Evolutionary conservation across 2,113 vertebrate genomes (phyloP).

Genomic region (Sapajus apella): DNA sequence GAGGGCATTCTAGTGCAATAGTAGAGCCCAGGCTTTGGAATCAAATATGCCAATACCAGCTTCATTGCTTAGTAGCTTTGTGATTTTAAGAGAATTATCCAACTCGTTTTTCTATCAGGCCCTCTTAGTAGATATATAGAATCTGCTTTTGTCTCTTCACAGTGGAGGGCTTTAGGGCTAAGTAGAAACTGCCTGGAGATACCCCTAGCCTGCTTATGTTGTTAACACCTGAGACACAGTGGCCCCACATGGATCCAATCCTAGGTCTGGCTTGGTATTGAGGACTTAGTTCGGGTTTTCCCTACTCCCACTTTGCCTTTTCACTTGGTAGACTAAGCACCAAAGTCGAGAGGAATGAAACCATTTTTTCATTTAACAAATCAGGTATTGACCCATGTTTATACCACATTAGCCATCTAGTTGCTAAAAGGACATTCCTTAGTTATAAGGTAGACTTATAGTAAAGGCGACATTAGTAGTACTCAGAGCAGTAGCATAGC

Average conservation of each 20-base stretch:
- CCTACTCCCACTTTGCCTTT: not conserved
- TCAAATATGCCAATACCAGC: not conserved
- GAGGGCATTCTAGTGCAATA: not conserved
- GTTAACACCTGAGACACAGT: not conserved
- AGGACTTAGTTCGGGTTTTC: conserved; percentile 38
- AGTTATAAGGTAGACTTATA: not conserved
- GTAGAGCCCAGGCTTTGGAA: not conserved
- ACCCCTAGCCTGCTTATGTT: not conserved
- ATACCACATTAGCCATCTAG: not conserved
- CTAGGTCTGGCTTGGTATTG: conserved; percentile 27
- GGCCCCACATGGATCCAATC: not conserved
- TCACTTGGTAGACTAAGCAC: not conserved
- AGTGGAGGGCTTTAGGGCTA: not conserved
- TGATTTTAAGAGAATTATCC: not conserved
- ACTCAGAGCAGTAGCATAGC: not conserved
- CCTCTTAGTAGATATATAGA: not conserved
- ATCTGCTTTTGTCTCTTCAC: conserved; percentile 7
- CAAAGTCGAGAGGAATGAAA: not conserved
- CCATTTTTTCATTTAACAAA: not conserved
- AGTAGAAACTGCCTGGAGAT: not conserved
- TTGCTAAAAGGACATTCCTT: not conserved
- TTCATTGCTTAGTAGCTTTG: not conserved
- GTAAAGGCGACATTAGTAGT: not conserved
- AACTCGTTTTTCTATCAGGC: not conserved
- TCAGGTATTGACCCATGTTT: not conserved